Conservation (phyloP, 2,888 invertebrate species). For the Alviniconcha strummeri region DNA sequence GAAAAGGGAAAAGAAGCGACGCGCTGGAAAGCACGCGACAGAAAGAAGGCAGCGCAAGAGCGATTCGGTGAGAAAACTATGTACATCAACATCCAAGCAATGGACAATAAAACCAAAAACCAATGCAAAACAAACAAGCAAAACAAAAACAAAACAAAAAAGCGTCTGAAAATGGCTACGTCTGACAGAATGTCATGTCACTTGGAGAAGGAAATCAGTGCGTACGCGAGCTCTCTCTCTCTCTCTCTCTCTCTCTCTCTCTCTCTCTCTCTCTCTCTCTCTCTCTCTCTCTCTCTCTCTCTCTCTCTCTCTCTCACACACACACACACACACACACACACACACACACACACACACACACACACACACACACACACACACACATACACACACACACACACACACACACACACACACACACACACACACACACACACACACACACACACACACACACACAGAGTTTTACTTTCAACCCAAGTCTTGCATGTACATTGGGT, state of each 20-base stretch:
- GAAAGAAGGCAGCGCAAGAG: no score
- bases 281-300: neutral
- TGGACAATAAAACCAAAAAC: no score
- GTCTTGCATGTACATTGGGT: neutral
- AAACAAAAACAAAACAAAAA: no score
- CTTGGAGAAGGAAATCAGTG: no score
- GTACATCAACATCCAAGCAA: no score
- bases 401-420: neutral
- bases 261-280: neutral
- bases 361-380: conserved; percentile 5
- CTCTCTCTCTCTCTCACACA: neutral
- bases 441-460: conserved; percentile 16
- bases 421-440: conserved; percentile 21
- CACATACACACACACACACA: neutral
- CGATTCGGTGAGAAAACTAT: no score
- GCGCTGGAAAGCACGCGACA: no score
- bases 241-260: neutral
- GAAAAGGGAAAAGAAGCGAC: no score
- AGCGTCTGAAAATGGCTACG: no score
- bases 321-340: neutral
- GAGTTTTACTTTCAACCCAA: neutral
- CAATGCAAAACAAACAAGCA: no score
- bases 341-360: conserved; percentile 6
- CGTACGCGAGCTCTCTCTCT: neutral
- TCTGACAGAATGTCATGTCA: no score